phyloP scores from a whole-genome alignment of 2,888 invertebrate species.

The Trissolcus japonicus region DNA sequence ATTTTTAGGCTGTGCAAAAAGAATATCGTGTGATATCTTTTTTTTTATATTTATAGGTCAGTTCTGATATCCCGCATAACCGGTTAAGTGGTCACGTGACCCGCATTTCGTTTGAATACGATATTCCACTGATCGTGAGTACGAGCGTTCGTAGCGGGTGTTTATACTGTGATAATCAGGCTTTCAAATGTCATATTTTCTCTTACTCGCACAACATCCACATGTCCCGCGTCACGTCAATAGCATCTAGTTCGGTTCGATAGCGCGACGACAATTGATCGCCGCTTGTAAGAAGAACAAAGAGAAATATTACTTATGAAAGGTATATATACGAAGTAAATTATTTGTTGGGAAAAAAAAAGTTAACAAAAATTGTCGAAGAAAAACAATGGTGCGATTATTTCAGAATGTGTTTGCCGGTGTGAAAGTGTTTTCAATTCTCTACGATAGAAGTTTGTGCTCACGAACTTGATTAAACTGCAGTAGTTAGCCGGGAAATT shows the following conservation, averaged over 20 bases:
- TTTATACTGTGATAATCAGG: slow-evolving; percentile 57
- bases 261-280: slow-evolving; percentile 8
- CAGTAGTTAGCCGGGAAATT: slow-evolving; percentile 25
- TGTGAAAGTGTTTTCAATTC: slow-evolving; percentile 36
- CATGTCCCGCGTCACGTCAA: slow-evolving; percentile 29
- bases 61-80: slow-evolving; percentile 49
- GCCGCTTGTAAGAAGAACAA: background rate
- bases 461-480: slow-evolving; percentile 29
- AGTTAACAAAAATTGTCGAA: slow-evolving; percentile 23
- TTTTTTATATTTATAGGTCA: slow-evolving; percentile 47
- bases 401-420: slow-evolving; percentile 25
- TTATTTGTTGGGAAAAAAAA: slow-evolving; percentile 28
- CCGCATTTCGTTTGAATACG: slow-evolving; percentile 41
- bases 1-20: background rate
- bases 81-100: slow-evolving; percentile 54
- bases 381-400: slow-evolving; percentile 19
- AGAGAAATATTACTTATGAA: slow-evolving; percentile 13
- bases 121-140: slow-evolving; percentile 51
- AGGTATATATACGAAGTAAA: slow-evolving; percentile 32
- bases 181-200: slow-evolving; percentile 56
- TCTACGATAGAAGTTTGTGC: slow-evolving; percentile 16
- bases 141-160: slow-evolving; percentile 51
- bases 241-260: slow-evolving; percentile 16
- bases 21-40: background rate
- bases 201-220: slow-evolving; percentile 24